Conservation (phyloP, 2,797 vertebrate species). For the Pangasius krempfi region DNA sequence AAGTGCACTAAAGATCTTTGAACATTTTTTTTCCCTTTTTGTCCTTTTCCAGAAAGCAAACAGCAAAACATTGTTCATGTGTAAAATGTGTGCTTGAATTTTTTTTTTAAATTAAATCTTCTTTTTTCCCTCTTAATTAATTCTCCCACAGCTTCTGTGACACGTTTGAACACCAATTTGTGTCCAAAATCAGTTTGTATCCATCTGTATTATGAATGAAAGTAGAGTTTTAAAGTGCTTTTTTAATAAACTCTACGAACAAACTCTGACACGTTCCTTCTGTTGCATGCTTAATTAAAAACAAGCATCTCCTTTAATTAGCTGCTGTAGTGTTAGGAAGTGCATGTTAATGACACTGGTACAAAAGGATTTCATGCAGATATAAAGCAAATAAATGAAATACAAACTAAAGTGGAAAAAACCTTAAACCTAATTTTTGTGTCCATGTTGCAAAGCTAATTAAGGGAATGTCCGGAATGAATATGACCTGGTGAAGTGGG, state of each 20-base stretch:
- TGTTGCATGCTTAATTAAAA: not conserved
- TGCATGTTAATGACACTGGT: not conserved
- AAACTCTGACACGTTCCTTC: not conserved
- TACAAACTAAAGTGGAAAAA: not conserved
- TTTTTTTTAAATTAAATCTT: not conserved
- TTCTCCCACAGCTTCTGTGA: not conserved
- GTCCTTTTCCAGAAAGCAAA: not conserved
- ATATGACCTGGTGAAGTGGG: not conserved
- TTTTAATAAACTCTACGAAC: not conserved
- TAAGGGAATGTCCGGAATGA: not conserved
- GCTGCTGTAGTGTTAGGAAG: not conserved
- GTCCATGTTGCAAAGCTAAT: not conserved
- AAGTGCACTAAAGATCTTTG: not conserved
- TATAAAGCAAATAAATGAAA: not conserved
- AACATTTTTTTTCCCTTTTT: not conserved
- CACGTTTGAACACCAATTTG: not conserved
- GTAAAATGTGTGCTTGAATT: not conserved
- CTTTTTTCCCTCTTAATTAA: not conserved
- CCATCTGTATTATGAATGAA: not conserved
- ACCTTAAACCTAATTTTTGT: not conserved
- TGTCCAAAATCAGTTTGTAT: not conserved
- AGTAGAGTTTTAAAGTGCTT: not conserved
- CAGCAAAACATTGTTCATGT: no score
- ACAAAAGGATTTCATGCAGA: not conserved
- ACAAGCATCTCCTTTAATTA: constrained; percentile 4